These are phyloP conservation scores for Urosaurus nigricauda DNA, from an alignment of 2,797 vertebrate genomes.

Conservation along the genomic window DNA sequence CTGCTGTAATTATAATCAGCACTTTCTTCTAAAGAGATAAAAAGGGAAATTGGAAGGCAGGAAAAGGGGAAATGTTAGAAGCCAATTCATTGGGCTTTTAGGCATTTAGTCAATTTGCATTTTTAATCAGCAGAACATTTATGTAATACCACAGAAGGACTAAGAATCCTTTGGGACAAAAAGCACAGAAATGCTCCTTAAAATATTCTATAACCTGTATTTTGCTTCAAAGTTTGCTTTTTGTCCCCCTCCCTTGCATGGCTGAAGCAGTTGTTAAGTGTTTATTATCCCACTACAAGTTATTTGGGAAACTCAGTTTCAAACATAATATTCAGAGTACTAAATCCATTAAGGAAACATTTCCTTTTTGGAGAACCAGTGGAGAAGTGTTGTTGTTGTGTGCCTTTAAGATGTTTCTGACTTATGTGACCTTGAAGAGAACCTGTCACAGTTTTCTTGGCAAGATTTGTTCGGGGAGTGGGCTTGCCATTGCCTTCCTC, in stretches of 20 bases:
- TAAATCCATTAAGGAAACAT: not conserved
- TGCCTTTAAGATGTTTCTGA: too few species aligned
- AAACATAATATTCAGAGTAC: conserved; percentile 11
- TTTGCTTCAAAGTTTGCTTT: conserved; percentile 67
- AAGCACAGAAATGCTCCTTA: conserved; percentile 66
- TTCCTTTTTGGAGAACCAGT: conserved; percentile 9
- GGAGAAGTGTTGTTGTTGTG: not conserved
- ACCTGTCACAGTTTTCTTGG: too few species aligned
- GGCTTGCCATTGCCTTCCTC: too few species aligned
- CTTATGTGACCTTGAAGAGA: too few species aligned
- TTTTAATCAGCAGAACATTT: conserved; percentile 72
- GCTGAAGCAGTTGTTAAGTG: conserved; percentile 69
- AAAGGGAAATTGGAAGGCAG: conserved; percentile 69
- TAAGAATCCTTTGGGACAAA: conserved; percentile 69
- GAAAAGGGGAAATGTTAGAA: conserved; percentile 68
- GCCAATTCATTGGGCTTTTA: conserved; percentile 68
- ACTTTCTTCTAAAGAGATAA: conserved; percentile 66
- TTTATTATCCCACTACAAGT: conserved; percentile 56
- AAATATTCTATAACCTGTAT: conserved; percentile 68
- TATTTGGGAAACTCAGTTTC: conserved; percentile 45
- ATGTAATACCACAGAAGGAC: conserved; percentile 63
- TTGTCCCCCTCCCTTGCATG: not conserved
- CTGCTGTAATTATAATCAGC: conserved; percentile 77
- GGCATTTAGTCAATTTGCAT: conserved; percentile 75
- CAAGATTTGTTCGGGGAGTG: too few species aligned